Percentiles rank a stretch among this genome's conserved stretches.
These are phyloP conservation scores for Malacoraja senta DNA, from an alignment of 2,797 vertebrate genomes.

Conservation along the genomic window DNA sequence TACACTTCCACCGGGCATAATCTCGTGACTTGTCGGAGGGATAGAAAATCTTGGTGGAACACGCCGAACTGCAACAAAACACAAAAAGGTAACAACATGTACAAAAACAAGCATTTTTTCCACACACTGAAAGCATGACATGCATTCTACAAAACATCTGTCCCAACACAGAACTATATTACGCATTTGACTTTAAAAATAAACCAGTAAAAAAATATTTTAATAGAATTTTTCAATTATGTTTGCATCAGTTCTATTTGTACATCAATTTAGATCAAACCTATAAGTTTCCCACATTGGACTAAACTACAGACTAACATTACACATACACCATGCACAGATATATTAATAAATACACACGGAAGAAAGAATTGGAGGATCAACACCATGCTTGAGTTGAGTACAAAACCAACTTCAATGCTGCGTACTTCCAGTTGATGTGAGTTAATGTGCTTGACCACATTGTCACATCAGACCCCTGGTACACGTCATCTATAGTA, in stretches of 20 bases:
- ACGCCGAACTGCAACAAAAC: conserved; percentile 81
- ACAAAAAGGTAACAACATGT: conserved; percentile 57
- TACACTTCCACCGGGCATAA: conserved; percentile 97
- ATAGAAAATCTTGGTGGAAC: conserved; percentile 97
- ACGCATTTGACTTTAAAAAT: conserved; percentile 36
- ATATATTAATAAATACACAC: conserved; percentile 62
- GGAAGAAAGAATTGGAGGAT: conserved; percentile 63
- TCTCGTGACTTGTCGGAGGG: conserved; percentile 95
- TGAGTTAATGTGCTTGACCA: conserved; percentile 67
- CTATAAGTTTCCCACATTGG: conserved; percentile 56
- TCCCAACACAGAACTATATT: conserved; percentile 43
- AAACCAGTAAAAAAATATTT: conserved; percentile 46
- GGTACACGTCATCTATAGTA: conserved; percentile 55
- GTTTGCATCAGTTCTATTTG: conserved; percentile 51
- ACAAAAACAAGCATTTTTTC: conserved; percentile 52
- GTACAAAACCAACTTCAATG: conserved; percentile 63
- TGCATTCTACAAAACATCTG: conserved; percentile 57
- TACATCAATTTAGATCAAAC: conserved; percentile 56
- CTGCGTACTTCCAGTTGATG: conserved; percentile 75
- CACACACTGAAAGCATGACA: conserved; percentile 50
- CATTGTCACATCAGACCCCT: conserved; percentile 75
- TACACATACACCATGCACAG: conserved; percentile 76
- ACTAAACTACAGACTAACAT: conserved; percentile 61
- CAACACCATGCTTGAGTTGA: conserved; percentile 69
- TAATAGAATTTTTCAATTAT: conserved; percentile 52